Conservation (phyloP, 2,113 vertebrate genomes). For the Eupsittula cactorum region DNA sequence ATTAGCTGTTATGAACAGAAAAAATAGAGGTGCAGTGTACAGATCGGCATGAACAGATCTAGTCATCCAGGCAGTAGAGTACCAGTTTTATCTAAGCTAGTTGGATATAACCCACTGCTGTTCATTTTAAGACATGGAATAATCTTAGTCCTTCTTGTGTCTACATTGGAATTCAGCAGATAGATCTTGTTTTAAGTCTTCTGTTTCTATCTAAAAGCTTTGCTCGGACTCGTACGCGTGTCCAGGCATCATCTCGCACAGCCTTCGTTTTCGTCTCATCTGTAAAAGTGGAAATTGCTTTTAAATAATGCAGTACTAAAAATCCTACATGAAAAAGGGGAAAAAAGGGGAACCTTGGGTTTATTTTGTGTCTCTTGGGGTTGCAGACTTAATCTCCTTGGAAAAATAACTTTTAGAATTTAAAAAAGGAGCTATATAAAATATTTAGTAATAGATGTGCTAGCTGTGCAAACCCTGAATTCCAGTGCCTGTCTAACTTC, state of each 20-base stretch:
- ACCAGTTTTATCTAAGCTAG: background rate
- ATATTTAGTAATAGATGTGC: background rate
- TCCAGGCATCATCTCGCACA: background rate
- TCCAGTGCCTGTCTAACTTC: background rate
- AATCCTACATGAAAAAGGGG: background rate
- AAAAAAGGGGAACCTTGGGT: accelerated
- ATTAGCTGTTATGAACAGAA: background rate
- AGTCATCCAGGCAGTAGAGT: background rate
- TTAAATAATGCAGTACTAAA: background rate
- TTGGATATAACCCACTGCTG: background rate
- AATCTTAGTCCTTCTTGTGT: background rate
- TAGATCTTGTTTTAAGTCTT: background rate
- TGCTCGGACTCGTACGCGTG: accelerated
- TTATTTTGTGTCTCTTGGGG: background rate
- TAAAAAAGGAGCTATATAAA: background rate
- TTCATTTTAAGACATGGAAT: background rate
- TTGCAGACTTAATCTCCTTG: background rate
- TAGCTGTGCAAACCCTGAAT: background rate
- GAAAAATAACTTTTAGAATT: background rate
- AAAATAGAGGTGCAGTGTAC: background rate
- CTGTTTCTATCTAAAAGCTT: background rate
- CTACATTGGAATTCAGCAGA: background rate
- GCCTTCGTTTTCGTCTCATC: background rate
- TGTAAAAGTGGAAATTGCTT: background rate
- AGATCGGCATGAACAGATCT: background rate